Percentiles rank a stretch among this genome's conserved stretches.
Conservation (phyloP, 2,888 invertebrate genomes). For the Lithophane semibrunnea region DNA sequence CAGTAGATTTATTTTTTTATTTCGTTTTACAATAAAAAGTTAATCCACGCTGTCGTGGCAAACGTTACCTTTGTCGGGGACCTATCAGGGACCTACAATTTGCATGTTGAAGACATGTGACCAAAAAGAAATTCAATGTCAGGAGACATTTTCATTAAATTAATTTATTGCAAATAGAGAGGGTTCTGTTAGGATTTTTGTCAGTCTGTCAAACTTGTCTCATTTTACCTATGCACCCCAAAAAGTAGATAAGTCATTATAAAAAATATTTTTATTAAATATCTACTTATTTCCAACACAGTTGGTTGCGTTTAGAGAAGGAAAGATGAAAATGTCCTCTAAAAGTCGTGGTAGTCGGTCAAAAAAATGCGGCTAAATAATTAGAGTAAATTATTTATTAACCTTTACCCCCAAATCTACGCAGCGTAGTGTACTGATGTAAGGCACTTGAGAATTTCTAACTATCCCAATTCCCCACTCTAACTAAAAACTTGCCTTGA, state of each 20-base stretch:
- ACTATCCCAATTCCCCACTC: too few species aligned
- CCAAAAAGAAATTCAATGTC: not conserved
- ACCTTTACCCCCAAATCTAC: slow-evolving; percentile 29
- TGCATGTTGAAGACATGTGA: slow-evolving; percentile 50
- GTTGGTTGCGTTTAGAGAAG: not conserved
- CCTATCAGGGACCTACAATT: slow-evolving; percentile 31
- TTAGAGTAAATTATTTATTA: not conserved
- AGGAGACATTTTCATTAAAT: not conserved
- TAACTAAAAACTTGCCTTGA: not conserved
- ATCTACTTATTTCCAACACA: not conserved
- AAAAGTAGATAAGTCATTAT: not conserved
- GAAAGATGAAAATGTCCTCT: slow-evolving; percentile 47
- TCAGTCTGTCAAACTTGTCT: slow-evolving; percentile 29
- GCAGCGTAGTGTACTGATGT: slow-evolving; percentile 9
- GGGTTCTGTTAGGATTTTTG: slow-evolving; percentile 2
- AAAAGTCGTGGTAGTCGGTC: slow-evolving; percentile 50
- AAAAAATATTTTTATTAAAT: not conserved
- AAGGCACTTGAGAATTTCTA: slow-evolving; percentile 38
- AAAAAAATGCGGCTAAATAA: not conserved
- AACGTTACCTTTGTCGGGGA: slow-evolving; percentile 63
- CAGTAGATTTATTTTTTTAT: slow-evolving; percentile 71
- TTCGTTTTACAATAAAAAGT: slow-evolving; percentile 8
- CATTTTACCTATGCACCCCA: slow-evolving; percentile 45
- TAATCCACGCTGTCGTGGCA: slow-evolving; percentile 44
- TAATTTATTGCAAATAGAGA: slow-evolving; percentile 3